Conservation (phyloP, 2,888 invertebrate genomes). For the Diaperis boleti region DNA sequence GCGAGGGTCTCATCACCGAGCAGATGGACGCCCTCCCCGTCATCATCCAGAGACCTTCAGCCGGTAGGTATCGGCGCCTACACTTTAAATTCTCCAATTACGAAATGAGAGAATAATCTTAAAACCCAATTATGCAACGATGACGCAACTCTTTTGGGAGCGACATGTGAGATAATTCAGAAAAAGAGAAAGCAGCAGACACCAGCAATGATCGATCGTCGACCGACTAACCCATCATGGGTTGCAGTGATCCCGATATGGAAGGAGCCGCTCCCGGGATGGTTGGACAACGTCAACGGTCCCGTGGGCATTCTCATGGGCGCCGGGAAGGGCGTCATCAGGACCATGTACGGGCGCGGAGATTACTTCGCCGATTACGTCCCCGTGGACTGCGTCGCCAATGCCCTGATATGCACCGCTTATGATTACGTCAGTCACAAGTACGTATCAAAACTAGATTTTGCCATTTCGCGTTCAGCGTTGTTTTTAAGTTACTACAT, state of each 20-base stretch:
- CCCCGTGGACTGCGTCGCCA: slow-evolving; percentile 85
- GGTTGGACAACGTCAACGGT: slow-evolving; percentile 94
- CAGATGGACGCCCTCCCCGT: slow-evolving; percentile 82
- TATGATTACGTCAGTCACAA: slow-evolving; percentile 37
- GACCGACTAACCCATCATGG: too few species aligned
- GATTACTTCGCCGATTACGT: slow-evolving; percentile 82
- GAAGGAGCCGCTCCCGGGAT: slow-evolving; percentile 85
- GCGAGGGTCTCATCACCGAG: slow-evolving; percentile 85
- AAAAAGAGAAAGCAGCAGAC: not conserved
- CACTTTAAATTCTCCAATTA: too few species aligned
- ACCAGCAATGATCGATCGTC: not conserved
- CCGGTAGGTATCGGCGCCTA: too few species aligned
- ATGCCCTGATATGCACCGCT: slow-evolving; percentile 69
- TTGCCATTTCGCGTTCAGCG: not conserved
- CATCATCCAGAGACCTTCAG: slow-evolving; percentile 86
- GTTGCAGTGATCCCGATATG: slow-evolving; percentile 82
- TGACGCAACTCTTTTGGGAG: not conserved
- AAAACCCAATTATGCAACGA: not conserved
- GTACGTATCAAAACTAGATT: slow-evolving; percentile 11
- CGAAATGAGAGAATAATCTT: too few species aligned
- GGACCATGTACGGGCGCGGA: slow-evolving; percentile 86
- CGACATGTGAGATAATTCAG: too few species aligned
- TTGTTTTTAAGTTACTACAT: not conserved
- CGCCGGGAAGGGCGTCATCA: slow-evolving; percentile 87
- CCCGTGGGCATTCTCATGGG: slow-evolving; percentile 84